Evolutionary conservation across 2,797 vertebrate genomes (phyloP).

Genomic region (Trachurus trachurus): DNA sequence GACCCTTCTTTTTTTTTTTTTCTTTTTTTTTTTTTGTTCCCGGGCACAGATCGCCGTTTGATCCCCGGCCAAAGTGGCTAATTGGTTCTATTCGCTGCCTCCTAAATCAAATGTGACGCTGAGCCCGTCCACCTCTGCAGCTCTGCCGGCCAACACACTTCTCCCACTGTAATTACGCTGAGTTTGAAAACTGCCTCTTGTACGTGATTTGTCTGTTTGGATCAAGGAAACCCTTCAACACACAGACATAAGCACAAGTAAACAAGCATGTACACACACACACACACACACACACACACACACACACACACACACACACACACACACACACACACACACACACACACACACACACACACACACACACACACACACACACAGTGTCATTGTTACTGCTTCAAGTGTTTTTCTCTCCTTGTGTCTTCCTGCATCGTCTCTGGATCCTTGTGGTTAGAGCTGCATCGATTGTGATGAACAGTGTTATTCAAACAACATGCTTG

Average conservation of each 20-base stretch:
- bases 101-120: constrained; percentile 72
- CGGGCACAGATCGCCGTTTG: constrained; percentile 60
- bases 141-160: constrained; percentile 47
- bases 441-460: neutral
- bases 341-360: neutral
- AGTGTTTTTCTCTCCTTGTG: too few species aligned
- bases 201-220: constrained; percentile 54
- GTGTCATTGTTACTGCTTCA: too few species aligned
- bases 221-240: constrained; percentile 8
- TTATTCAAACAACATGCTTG: neutral
- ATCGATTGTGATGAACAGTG: neutral
- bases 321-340: neutral
- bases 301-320: neutral
- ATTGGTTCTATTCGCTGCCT: constrained; percentile 68
- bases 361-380: neutral
- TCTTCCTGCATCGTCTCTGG: too few species aligned
- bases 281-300: neutral
- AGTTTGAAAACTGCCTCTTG: constrained; percentile 36
- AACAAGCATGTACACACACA: neutral
- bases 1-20: constrained; percentile 15
- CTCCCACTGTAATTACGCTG: constrained; percentile 50
- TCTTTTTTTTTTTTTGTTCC: too few species aligned
- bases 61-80: constrained; percentile 71
- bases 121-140: constrained; percentile 53
- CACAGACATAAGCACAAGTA: neutral